A percentile compares a stretch with the other conserved stretches of the same genome.
Evolutionary conservation across 1,140 invertebrate species (phyloP).

Genomic region (Mylabris phalerata): DNA sequence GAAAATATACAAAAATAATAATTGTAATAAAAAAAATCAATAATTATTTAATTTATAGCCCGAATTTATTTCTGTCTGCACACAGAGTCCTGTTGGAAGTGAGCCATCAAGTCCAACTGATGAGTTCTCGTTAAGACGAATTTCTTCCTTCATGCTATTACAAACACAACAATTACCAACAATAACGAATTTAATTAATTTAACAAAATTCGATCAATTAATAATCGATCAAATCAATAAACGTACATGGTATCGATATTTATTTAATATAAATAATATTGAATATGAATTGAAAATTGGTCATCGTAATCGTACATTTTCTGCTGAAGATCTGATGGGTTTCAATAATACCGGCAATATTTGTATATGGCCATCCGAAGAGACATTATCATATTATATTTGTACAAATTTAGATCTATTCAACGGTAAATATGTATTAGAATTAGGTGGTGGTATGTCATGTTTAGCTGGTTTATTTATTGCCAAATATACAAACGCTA

Average conservation of each 20-base stretch:
- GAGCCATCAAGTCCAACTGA: constrained; percentile 43
- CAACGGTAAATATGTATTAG: constrained; percentile 59
- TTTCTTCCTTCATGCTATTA: constrained; percentile 51
- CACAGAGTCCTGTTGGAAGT: constrained; percentile 36
- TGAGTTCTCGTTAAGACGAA: constrained; percentile 50
- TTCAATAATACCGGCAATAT: constrained; percentile 91
- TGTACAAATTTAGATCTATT: constrained; percentile 61
- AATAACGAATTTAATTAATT: not conserved
- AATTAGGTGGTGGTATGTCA: constrained; percentile 81
- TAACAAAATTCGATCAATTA: constrained; percentile 11
- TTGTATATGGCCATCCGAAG: constrained; percentile 85
- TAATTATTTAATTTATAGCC: no score
- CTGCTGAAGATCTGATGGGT: constrained; percentile 66
- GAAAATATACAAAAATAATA: not conserved
- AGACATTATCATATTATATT: constrained; percentile 70
- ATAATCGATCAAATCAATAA: constrained; percentile 29
- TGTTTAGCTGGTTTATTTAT: constrained; percentile 71
- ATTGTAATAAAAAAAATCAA: no score
- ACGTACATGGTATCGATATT: constrained; percentile 51
- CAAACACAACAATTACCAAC: constrained; percentile 34
- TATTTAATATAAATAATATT: constrained; percentile 41
- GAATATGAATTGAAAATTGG: constrained; percentile 50
- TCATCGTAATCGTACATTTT: constrained; percentile 54
- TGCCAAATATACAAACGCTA: constrained; percentile 58
- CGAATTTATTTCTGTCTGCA: constrained; percentile 3